Percentiles rank a stretch among this genome's conserved stretches.
These are phyloP conservation scores for Penaeus japonicus DNA, from an alignment of 1,140 invertebrate species.

Conservation along the genomic window DNA sequence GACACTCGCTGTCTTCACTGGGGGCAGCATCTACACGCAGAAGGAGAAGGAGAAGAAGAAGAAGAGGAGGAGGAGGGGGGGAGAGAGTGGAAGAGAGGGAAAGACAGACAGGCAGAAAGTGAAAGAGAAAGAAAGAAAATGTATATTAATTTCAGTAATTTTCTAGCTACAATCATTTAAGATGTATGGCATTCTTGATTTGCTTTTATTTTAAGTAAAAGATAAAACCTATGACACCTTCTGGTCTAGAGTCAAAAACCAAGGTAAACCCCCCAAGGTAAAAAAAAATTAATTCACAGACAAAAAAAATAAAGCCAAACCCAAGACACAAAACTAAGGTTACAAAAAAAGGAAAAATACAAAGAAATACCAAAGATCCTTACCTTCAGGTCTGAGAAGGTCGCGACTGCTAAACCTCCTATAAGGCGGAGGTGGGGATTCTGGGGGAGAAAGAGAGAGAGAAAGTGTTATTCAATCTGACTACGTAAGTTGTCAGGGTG, in stretches of 20 bases:
- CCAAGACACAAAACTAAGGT: too few species aligned
- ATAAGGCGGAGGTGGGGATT: constrained; percentile 47
- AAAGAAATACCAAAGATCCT: neutral
- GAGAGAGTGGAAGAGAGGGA: neutral
- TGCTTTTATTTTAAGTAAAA: too few species aligned
- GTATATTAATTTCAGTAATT: neutral
- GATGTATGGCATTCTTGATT: too few species aligned
- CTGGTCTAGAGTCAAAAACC: too few species aligned
- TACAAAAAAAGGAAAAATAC: too few species aligned
- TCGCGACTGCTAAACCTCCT: constrained; percentile 32
- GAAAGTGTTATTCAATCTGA: neutral
- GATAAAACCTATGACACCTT: too few species aligned
- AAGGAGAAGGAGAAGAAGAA: neutral
- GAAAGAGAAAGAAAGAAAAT: neutral
- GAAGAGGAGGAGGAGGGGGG: neutral
- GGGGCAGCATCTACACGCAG: constrained; percentile 31
- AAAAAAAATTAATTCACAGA: too few species aligned
- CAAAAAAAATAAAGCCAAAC: too few species aligned
- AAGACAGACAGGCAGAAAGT: neutral
- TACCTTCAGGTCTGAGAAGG: constrained; percentile 47
- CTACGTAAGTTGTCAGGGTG: too few species aligned
- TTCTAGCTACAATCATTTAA: too few species aligned
- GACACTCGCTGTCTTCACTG: constrained; percentile 28
- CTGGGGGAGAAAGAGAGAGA: constrained; percentile 1
- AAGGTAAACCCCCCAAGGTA: too few species aligned